Conservation (phyloP, 1,140 invertebrate species). For the Prorops nasuta region DNA sequence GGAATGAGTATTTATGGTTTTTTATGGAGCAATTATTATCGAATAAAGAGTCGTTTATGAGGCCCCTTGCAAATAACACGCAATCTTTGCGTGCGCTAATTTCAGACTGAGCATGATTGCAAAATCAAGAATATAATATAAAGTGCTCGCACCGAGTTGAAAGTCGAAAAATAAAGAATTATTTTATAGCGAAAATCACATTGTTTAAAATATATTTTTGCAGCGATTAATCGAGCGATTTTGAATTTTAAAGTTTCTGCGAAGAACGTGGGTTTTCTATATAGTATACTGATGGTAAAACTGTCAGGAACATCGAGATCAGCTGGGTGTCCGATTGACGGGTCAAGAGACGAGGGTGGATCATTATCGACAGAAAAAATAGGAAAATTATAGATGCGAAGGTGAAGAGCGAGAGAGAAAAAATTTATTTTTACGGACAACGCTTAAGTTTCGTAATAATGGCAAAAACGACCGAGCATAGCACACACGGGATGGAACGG, state of each 20-base stretch:
- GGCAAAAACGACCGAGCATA: too few species aligned
- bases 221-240: too few species aligned
- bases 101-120: too few species aligned
- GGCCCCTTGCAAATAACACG: conserved; percentile 35
- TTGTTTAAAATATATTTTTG: too few species aligned
- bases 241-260: too few species aligned
- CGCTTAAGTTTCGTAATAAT: conserved; percentile 30
- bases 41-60: conserved; percentile 47
- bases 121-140: too few species aligned
- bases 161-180: too few species aligned
- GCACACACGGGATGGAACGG: conserved; percentile 11
- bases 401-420: conserved; percentile 13
- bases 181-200: too few species aligned
- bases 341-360: conserved; percentile 39
- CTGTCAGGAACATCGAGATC: too few species aligned
- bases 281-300: too few species aligned
- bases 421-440: conserved; percentile 32
- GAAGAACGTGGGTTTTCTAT: too few species aligned
- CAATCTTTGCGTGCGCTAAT: conserved; percentile 33
- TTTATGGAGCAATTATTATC: conserved; percentile 48
- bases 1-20: conserved; percentile 38
- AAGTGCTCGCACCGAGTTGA: too few species aligned
- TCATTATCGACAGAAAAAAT: conserved; percentile 38
- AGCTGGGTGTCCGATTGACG: conserved; percentile 16
- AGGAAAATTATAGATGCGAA: conserved; percentile 41